Base-by-base conservation (phyloP, 92 coral and sea anemone species). In the Epizoanthus illoricatus region DNA sequence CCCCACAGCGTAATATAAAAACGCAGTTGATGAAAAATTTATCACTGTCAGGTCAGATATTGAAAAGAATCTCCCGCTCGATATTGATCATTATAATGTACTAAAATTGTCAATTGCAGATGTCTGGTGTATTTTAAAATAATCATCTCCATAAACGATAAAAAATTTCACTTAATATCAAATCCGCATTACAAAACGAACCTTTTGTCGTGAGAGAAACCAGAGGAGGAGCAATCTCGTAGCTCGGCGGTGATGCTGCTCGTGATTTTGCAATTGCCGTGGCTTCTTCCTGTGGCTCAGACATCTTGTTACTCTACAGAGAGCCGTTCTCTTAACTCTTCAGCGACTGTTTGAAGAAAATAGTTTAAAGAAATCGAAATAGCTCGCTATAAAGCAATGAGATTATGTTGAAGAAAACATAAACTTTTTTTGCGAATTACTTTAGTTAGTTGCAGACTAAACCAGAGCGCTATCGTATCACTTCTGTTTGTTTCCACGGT, bases 191-290 rank as follows among this genome's bases (percentile, higher is more conserved):
- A n/a, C 19, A 36, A 45, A 6, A 74, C 80, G 40, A 19, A 87
- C 90, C 90, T 84, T 87, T 87, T 18, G 65, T 55, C 16, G 69
- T 60, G 9, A 85, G 57, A 58, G 93, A 88, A 16, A 92, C 79
- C 45, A 88, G 74, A 5, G 97, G 94, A 18, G 97, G 94, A 0
- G 97, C 94, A 66, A 92, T 83, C 84, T 92, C 97, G 21, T 70
- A 72, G 80, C 90, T 90, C 36, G 81, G 84, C 17, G 92, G 97
- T 17, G 93, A 81, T 15, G 89, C 90, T 8, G 94, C 94, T 23
- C 97, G 74, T 16, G 97, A 88, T 79, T 79, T 90, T 40, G n/a
- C n/a, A n/a, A n/a, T n/a, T n/a, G 86, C 80, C 12, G 90, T n/a
- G 23, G 85, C 94, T 21, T 91, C 92, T 10, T 79, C 81, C 49